Base-by-base conservation (phyloP, 2,888 invertebrate species). In the Trimorus sp. region DNA sequence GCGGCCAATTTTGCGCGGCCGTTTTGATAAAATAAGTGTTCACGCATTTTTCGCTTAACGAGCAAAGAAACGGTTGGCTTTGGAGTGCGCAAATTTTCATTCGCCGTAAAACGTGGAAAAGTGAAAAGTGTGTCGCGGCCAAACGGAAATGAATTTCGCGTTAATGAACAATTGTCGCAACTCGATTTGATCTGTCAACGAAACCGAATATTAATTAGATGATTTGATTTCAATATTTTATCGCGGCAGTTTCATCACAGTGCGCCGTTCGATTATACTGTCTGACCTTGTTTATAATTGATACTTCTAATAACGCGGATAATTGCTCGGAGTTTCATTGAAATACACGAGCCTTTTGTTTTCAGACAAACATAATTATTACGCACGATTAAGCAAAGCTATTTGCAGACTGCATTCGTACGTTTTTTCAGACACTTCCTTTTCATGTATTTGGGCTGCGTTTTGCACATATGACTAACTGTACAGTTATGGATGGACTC, bases 141-240 rank as follows among this genome's bases (percentile, higher is more conserved):
- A 49, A 53, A 40, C 49, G 63, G 42, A 53, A 65, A 49, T 65
- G 65, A 15, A 11, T 56, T 26, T 63, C n/a, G 49, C 65, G 51
- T 65, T 74, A 74, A 65, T 53, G 53, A 16, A 9, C 26, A 26
- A 53, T 53, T 11, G 26, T 16, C 9, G 12, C 9, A 4, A 15
- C 15, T 53, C 26, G 12, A 12, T 53, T 53, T 15, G 8, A 16
- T 53, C 26, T 53, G 37, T 37, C 6, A 56, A 56, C 8, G 37
- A 56, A 56, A 56, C 12, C 11, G n/a, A 9, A 56, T 56, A 37
- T n/a, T 37, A 56, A 37, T 56, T 56, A 36, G 37, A 36, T 9
- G 7, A 56, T 36, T 56, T 56, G 56, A 56, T 56, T 37, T 56
- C 36, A 56, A 56, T 37, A 37, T 56, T 56, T 12, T 37, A 56